phyloP scores from a whole-genome alignment of 2,888 invertebrate species.

The Helleia helle region DNA sequence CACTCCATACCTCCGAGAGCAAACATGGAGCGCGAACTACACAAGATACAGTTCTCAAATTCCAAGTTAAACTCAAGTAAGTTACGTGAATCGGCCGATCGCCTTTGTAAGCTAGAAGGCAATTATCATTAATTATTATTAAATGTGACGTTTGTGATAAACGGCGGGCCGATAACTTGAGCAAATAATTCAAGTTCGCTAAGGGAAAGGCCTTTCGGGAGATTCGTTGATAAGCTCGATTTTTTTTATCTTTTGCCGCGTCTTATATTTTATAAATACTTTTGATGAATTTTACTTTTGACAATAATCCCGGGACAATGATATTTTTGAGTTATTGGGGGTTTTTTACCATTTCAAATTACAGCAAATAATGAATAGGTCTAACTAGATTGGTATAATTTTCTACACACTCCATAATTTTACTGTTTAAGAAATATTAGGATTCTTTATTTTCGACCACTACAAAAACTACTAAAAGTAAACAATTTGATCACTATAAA shows the following conservation, averaged over 20 bases:
- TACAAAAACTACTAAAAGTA: no score
- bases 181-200: slow-evolving; percentile 56
- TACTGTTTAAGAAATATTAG: no score
- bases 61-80: slow-evolving; percentile 72
- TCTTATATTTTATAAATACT: not conserved
- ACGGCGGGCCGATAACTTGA: slow-evolving; percentile 68
- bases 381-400: no score
- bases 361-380: no score
- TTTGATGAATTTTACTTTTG: no score
- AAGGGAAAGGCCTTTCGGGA: slow-evolving; percentile 9
- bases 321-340: no score
- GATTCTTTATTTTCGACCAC: no score
- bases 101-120: slow-evolving; percentile 71
- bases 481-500: no score
- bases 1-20: slow-evolving; percentile 27
- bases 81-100: slow-evolving; percentile 69
- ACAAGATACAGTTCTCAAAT: slow-evolving; percentile 72
- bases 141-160: slow-evolving; percentile 70
- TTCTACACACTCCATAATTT: no score
- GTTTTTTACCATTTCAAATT: no score
- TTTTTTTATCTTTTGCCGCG: slow-evolving; percentile 4
- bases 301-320: no score
- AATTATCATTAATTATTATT: slow-evolving; percentile 75
- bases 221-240: slow-evolving; percentile 9
- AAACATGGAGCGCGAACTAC: slow-evolving; percentile 45